Percentiles rank a stretch among this genome's conserved stretches.
Conservation (phyloP, 2,797 vertebrate genomes). For the Cebuella pygmaea region DNA sequence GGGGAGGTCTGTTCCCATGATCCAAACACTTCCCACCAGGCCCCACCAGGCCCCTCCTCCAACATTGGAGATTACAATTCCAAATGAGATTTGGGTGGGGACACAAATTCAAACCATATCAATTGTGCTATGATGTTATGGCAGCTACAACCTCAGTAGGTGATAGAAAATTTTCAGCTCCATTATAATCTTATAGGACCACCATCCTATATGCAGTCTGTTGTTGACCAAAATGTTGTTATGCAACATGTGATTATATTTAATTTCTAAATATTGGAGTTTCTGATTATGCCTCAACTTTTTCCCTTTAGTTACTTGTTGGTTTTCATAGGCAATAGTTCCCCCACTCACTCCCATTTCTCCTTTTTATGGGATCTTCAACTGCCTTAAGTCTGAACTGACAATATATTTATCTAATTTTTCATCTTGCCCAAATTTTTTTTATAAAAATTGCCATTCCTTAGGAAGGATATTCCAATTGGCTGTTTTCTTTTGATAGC, state of each 20-base stretch:
- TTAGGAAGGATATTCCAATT: neutral
- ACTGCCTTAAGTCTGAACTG: neutral
- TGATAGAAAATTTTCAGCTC: neutral
- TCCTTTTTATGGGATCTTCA: neutral
- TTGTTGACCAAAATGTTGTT: too few species aligned
- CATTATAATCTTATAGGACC: neutral
- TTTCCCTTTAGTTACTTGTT: neutral
- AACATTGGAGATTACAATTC: neutral
- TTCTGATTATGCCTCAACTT: neutral
- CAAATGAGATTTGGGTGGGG: neutral
- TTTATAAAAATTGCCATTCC: neutral
- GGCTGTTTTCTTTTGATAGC: neutral
- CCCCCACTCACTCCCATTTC: neutral
- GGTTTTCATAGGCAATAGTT: neutral
- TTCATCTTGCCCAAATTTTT: neutral
- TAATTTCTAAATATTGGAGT: neutral
- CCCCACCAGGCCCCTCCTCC: neutral
- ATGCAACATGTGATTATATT: neutral
- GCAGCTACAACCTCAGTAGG: neutral
- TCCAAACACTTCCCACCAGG: neutral
- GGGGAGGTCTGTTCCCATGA: neutral
- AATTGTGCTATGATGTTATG: neutral
- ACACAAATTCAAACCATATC: neutral
- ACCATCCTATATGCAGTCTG: neutral
- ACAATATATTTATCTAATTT: neutral